Evolutionary conservation across 2,888 invertebrate genomes (phyloP).

Genomic region (Idaea biselata): DNA sequence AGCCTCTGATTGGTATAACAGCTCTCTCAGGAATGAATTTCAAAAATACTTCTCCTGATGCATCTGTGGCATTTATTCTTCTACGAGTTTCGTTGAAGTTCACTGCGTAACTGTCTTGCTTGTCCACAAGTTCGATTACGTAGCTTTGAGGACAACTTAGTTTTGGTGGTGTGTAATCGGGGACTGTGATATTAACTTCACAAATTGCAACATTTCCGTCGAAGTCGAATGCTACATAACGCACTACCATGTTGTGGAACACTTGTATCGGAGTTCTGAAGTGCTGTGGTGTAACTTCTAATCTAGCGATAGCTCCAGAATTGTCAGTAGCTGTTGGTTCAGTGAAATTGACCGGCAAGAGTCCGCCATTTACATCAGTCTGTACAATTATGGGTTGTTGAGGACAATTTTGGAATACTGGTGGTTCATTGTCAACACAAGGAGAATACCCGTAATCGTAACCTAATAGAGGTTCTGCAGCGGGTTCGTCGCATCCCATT

Average conservation of each 20-base stretch:
- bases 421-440: constrained; percentile 97
- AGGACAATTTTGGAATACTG: constrained; percentile 97
- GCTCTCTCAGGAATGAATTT: constrained; percentile 91
- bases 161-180: constrained; percentile 94
- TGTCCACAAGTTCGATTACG: constrained; percentile 94
- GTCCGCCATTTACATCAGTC: constrained; percentile 93
- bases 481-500: constrained; percentile 96
- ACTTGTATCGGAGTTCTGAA: constrained; percentile 93
- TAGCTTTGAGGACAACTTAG: constrained; percentile 96
- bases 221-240: constrained; percentile 97
- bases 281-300: constrained; percentile 95
- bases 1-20: constrained; percentile 90
- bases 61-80: constrained; percentile 92
- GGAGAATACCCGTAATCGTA: constrained; percentile 96
- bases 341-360: constrained; percentile 94
- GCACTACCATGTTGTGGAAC: constrained; percentile 94
- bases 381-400: constrained; percentile 94
- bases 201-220: constrained; percentile 99
- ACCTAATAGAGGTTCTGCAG: constrained; percentile 90
- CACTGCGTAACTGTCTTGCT: constrained; percentile 93
- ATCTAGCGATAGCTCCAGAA: constrained; percentile 94
- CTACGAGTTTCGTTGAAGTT: constrained; percentile 94
- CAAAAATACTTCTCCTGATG: constrained; percentile 92
- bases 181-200: constrained; percentile 96
- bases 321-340: constrained; percentile 97